These are phyloP conservation scores for Alfaro cultratus DNA, from an alignment of 2,797 vertebrate genomes.

Conservation along the genomic window DNA sequence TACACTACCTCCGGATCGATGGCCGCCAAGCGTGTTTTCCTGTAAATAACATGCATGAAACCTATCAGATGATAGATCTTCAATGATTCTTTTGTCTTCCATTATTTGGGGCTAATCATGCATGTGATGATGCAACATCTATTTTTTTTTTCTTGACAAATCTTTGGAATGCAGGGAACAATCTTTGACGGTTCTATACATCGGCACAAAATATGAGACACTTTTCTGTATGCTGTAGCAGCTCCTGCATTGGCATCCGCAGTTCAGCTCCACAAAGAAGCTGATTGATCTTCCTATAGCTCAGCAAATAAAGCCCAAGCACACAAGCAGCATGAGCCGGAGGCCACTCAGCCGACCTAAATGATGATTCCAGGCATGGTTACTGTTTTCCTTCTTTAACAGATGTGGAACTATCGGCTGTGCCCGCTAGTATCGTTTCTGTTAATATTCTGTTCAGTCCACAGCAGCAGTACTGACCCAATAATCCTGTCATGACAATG, in stretches of 20 bases:
- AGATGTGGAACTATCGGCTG: neutral
- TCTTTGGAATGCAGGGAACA: constrained; percentile 16
- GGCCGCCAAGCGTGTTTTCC: constrained; percentile 72
- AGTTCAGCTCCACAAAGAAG: constrained; percentile 20
- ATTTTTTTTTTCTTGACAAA: neutral
- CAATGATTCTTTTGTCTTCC: constrained; percentile 42
- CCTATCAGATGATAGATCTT: constrained; percentile 57
- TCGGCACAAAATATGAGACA: constrained; percentile 25
- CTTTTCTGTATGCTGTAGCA: constrained; percentile 25
- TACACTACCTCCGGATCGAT: constrained; percentile 68
- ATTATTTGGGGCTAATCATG: constrained; percentile 47
- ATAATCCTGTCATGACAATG: neutral
- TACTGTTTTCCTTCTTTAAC: constrained; percentile 8
- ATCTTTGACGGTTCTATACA: constrained; percentile 23
- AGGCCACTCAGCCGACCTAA: constrained; percentile 5
- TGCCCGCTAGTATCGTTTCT: neutral
- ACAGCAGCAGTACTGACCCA: constrained; percentile 6
- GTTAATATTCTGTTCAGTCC: neutral
- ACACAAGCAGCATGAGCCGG: constrained; percentile 15
- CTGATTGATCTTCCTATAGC: constrained; percentile 35
- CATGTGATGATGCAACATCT: constrained; percentile 20
- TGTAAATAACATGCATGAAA: constrained; percentile 75
- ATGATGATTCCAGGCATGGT: constrained; percentile 18
- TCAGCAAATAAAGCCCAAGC: constrained; percentile 14
- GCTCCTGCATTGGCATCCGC: constrained; percentile 7